Conservation (phyloP, 2,888 invertebrate species). For the Polymixis flavicincta region DNA sequence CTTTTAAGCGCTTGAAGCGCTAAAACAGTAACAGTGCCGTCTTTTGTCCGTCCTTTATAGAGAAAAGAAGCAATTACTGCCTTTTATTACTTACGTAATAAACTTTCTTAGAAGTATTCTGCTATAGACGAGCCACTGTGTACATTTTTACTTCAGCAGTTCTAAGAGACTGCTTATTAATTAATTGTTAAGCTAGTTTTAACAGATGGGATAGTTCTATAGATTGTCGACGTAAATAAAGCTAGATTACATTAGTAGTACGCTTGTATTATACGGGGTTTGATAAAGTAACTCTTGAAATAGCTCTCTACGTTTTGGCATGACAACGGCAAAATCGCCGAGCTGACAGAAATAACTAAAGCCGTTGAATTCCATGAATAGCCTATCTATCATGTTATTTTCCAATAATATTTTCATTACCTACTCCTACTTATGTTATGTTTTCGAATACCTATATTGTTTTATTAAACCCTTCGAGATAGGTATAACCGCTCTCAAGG, state of each 20-base stretch:
- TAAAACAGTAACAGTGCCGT: conserved; percentile 67
- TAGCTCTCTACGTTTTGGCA: not conserved
- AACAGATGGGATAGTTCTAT: not conserved
- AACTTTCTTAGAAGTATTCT: conserved; percentile 54
- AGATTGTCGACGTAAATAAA: not conserved
- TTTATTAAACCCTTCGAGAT: conserved; percentile 27
- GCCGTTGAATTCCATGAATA: conserved; percentile 8
- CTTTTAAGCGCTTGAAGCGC: conserved; percentile 59
- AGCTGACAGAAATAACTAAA: not conserved
- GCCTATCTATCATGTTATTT: not conserved
- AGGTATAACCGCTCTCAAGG: conserved; percentile 18
- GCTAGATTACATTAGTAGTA: not conserved
- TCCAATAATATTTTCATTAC: not conserved
- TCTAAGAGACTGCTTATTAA: conserved; percentile 53
- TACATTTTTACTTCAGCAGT: conserved; percentile 50
- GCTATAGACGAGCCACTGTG: conserved; percentile 41
- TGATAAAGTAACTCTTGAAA: not conserved
- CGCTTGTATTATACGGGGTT: not conserved
- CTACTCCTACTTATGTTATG: not conserved
- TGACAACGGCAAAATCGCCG: not conserved
- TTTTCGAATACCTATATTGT: conserved; percentile 18
- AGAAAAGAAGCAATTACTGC: conserved; percentile 66
- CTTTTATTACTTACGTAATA: conserved; percentile 64
- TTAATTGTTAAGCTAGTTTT: conserved; percentile 30
- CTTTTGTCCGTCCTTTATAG: conserved; percentile 64